These are phyloP conservation scores for Polydrusus tereticollis DNA, from an alignment of 2,888 invertebrate species.

Conservation along the genomic window DNA sequence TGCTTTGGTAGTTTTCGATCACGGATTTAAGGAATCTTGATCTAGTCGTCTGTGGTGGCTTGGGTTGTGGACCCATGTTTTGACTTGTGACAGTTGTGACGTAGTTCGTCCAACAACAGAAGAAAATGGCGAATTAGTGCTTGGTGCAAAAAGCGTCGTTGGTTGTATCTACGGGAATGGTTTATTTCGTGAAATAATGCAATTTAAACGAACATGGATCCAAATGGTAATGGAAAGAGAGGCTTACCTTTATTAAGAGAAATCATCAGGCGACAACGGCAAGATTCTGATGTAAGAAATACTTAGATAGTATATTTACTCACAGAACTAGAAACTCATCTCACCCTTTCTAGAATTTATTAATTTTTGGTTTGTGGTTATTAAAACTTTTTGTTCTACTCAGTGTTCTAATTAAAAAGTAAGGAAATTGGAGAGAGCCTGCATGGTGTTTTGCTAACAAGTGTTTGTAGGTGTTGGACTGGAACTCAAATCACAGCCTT, in stretches of 20 bases:
- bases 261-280: conserved; percentile 74
- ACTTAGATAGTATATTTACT: conserved; percentile 11
- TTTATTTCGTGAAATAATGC: conserved; percentile 20
- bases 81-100: too few species aligned
- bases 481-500: too few species aligned
- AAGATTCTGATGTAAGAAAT: conserved; percentile 77
- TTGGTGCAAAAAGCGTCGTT: not conserved
- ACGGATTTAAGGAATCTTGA: too few species aligned
- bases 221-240: conserved; percentile 73
- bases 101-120: too few species aligned
- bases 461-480: too few species aligned
- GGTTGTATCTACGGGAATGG: not conserved
- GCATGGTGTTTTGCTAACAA: not conserved
- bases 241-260: conserved; percentile 74
- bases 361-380: not conserved
- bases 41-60: too few species aligned
- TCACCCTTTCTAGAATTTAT: not conserved
- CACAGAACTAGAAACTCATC: not conserved
- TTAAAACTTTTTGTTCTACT: not conserved
- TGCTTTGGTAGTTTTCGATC: too few species aligned
- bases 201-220: conserved; percentile 64
- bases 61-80: too few species aligned
- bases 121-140: not conserved
- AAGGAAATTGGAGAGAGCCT: not conserved
- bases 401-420: not conserved